These are phyloP conservation scores for Pterobdella sp. DNA, from an alignment of 2,888 invertebrate species.

Conservation along the genomic window DNA sequence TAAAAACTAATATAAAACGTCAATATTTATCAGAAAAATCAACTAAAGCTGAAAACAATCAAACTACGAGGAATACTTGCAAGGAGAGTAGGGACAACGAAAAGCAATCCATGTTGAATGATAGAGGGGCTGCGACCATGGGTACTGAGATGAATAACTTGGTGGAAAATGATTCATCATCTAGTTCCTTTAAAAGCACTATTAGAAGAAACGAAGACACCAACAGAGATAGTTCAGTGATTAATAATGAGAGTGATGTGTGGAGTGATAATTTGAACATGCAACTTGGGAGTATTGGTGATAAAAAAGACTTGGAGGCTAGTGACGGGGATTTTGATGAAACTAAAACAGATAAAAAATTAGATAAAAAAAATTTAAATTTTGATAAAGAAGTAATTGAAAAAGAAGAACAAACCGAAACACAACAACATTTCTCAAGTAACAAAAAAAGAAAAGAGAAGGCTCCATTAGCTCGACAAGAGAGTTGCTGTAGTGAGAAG, in stretches of 20 bases:
- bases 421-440: background rate
- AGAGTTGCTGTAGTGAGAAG: constrained; percentile 5
- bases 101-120: too few relatives aligned
- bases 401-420: background rate
- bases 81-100: too few relatives aligned
- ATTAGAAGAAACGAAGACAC: too few relatives aligned
- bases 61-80: too few relatives aligned
- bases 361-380: background rate
- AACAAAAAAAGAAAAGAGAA: background rate
- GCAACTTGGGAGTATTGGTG: background rate
- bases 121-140: too few relatives aligned
- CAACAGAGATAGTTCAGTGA: background rate
- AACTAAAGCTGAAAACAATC: too few relatives aligned
- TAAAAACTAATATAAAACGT: too few relatives aligned
- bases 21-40: too few relatives aligned
- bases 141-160: too few relatives aligned
- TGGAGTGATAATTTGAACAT: constrained; percentile 8
- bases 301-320: background rate
- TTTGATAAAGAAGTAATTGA: background rate
- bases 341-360: background rate
- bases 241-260: background rate
- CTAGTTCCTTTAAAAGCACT: too few relatives aligned
- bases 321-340: background rate
- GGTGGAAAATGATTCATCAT: too few relatives aligned
- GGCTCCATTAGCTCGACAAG: background rate